A percentile compares a stretch with the other conserved stretches of the same genome.
Evolutionary conservation across 2,797 vertebrate genomes (phyloP).

Genomic region (Pangasius krempfi): DNA sequence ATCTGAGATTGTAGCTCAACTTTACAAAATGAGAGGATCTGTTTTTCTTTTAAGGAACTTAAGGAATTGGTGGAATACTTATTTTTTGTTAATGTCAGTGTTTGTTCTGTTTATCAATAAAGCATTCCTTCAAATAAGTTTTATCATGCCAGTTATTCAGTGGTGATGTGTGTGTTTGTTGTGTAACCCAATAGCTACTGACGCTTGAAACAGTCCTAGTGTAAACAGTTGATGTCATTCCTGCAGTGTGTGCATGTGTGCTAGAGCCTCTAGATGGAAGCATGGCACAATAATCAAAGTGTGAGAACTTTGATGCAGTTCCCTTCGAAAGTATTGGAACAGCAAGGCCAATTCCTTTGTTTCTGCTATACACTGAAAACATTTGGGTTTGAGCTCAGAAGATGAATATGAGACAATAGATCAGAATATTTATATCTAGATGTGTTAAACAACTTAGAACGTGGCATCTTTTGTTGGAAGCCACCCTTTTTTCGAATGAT

Average conservation of each 20-base stretch:
- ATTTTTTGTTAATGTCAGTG: constrained; percentile 66
- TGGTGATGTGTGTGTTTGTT: too few species aligned
- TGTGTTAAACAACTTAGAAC: too few species aligned
- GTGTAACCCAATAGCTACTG: not conserved
- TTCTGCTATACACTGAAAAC: not conserved
- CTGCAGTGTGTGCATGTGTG: not conserved
- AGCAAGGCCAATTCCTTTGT: not conserved
- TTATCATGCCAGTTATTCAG: not conserved
- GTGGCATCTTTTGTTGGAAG: not conserved
- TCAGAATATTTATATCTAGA: not conserved
- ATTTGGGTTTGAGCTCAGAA: not conserved
- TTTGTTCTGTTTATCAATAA: constrained; percentile 80
- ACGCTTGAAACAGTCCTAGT: not conserved
- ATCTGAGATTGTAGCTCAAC: constrained; percentile 56
- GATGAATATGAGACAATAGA: not conserved
- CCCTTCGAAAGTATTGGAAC: too few species aligned
- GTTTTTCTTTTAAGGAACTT: constrained; percentile 52
- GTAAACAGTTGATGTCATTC: not conserved
- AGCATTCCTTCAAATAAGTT: constrained; percentile 78
- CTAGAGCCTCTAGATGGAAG: constrained; percentile 18
- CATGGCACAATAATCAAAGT: not conserved
- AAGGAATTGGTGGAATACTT: constrained; percentile 59
- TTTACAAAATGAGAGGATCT: constrained; percentile 68
- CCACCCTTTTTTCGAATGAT: not conserved
- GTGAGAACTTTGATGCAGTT: not conserved